These are phyloP conservation scores for Dromas ardeola DNA, from an alignment of 2,113 vertebrate species.

Conservation along the genomic window DNA sequence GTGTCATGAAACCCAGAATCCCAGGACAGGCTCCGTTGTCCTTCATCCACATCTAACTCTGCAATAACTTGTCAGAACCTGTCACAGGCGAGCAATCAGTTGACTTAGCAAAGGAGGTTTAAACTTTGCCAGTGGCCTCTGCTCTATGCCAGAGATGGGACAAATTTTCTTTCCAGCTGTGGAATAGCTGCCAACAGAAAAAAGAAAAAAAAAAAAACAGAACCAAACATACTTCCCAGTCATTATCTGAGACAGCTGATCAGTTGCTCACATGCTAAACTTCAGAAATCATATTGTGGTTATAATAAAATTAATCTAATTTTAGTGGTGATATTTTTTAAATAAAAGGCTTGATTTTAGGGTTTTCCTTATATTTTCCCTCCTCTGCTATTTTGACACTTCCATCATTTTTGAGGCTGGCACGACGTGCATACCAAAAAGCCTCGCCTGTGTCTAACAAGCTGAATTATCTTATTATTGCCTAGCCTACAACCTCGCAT, in stretches of 20 bases:
- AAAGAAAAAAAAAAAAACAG: neutral
- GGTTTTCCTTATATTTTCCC: neutral
- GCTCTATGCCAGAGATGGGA: neutral
- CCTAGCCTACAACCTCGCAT: neutral
- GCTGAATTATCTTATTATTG: slow-evolving; percentile 11
- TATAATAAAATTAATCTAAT: neutral
- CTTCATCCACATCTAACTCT: neutral
- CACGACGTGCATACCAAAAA: slow-evolving; percentile 20
- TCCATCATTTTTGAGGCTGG: neutral
- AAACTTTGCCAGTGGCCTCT: neutral
- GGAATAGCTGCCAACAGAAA: neutral
- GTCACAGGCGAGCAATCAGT: neutral
- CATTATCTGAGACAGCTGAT: neutral
- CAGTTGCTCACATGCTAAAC: neutral
- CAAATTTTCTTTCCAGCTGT: neutral
- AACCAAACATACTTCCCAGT: neutral
- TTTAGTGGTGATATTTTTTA: neutral
- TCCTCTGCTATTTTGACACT: neutral
- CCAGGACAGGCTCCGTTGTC: neutral
- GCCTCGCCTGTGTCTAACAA: neutral
- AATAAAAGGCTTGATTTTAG: neutral
- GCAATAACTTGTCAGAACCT: neutral
- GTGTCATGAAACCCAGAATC: fast-evolving
- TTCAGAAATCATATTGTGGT: neutral
- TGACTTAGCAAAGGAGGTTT: neutral